phyloP scores from a whole-genome alignment of 1,140 invertebrate genomes.

The Aplysia californica region DNA sequence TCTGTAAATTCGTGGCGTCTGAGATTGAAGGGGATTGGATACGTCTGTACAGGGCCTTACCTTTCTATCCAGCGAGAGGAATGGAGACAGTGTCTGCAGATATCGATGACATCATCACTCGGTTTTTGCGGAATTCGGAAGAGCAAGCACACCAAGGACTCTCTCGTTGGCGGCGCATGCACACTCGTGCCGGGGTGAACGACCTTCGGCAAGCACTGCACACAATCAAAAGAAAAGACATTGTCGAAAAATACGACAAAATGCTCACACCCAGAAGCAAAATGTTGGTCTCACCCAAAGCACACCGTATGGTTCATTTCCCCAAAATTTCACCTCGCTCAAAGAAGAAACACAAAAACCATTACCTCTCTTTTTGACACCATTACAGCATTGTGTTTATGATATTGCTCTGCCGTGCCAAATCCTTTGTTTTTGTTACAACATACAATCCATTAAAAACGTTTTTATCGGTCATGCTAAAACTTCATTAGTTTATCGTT shows the following conservation, averaged over 20 bases:
- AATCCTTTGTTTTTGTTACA: not conserved
- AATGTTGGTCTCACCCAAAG: not conserved
- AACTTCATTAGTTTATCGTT: no score
- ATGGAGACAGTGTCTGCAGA: slow-evolving; percentile 52
- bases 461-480: not conserved
- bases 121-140: slow-evolving; percentile 47
- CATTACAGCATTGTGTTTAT: not conserved
- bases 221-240: slow-evolving; percentile 49
- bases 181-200: slow-evolving; percentile 55
- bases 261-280: slow-evolving; percentile 4
- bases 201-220: slow-evolving; percentile 50
- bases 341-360: not conserved
- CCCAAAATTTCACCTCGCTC: not conserved
- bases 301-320: slow-evolving; percentile 33
- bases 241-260: slow-evolving; percentile 47
- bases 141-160: slow-evolving; percentile 50
- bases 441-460: not conserved
- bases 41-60: slow-evolving; percentile 53
- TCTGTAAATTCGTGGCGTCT: slow-evolving; percentile 40
- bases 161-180: slow-evolving; percentile 55
- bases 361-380: slow-evolving; percentile 8
- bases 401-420: not conserved
- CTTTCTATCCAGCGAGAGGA: slow-evolving; percentile 59
- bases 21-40: slow-evolving; percentile 60
- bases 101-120: slow-evolving; percentile 56